Evolutionary conservation across 1,140 invertebrate species (phyloP), one percentile per base, ranked within the genome.

Genomic region (Ceratina australensis): DNA sequence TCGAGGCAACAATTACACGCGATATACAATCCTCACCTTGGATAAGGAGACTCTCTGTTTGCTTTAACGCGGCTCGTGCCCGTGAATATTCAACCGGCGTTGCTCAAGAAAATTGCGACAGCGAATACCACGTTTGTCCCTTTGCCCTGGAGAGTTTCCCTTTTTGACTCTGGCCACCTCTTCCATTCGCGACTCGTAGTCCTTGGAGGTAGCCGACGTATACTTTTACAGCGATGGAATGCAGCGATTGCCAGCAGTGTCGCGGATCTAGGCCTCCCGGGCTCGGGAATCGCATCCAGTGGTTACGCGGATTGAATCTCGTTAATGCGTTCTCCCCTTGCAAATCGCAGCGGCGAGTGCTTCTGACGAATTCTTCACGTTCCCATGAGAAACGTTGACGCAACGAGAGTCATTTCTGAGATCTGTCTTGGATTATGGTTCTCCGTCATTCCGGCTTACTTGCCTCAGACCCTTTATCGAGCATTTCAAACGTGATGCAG

Each of bases 81-180:
- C 66, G 65, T 67, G 33, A 71, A 79, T 74, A 60, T 59, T 79
- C 33, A 26, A 22, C 24, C 42, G 24, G 22, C 20, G 79, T 85
- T 87, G 78, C 80, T 59, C 78, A 84, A 87, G 82, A 82, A 57
- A 76, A 86, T 87, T 87, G 84, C 86, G 77, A 86, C 82, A 86
- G 61, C 50, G 78, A 68, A 73, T 78, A 57, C 74, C 75, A 59
- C 80, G 61, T 49, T 50, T 16, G 69, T 69, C 49, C 54, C 79
- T 68, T 67, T 50, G 42, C 65, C 24, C 12, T 16, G 24, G 20
- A 49, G 59, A 80, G 82, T 84, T 84, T 82, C 57, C 82, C 82
- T 80, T 84, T 84, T 84, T 79, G 82, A 82, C 79, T 79, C 66
- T 68, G 80, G 50, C 63, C 65, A 54, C 80, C 76, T 68, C 54